These are phyloP conservation scores for Gallirallus australis DNA, from an alignment of 2,797 vertebrate species.

Conservation along the genomic window DNA sequence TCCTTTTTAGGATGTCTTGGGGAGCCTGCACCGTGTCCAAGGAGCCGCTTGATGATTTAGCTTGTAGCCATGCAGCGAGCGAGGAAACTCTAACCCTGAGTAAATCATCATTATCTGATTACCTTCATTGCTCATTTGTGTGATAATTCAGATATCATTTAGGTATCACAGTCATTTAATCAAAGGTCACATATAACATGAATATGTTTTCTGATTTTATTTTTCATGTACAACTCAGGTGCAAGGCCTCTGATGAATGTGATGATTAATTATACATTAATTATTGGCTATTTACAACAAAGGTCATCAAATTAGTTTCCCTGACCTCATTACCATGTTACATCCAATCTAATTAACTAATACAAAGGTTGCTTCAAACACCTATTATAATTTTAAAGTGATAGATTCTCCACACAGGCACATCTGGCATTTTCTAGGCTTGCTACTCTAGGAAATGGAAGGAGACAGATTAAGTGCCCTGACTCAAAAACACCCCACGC, in stretches of 20 bases:
- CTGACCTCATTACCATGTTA: constrained; percentile 35
- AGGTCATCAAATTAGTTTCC: constrained; percentile 48
- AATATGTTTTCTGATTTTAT: constrained; percentile 17
- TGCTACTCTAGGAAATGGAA: not conserved
- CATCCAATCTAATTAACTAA: constrained; percentile 37
- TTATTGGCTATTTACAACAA: constrained; percentile 50
- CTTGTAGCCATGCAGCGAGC: not conserved
- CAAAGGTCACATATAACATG: not conserved
- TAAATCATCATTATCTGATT: constrained; percentile 33
- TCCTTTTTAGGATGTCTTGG: not conserved
- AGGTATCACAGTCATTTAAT: constrained; percentile 10
- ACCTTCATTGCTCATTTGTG: not conserved
- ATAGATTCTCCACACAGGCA: not conserved
- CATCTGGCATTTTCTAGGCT: not conserved
- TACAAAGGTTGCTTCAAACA: not conserved
- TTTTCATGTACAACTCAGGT: not conserved
- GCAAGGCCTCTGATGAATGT: not conserved
- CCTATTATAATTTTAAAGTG: not conserved
- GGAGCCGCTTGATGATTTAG: not conserved
- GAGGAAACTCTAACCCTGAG: not conserved
- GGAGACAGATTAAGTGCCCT: not conserved
- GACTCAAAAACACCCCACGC: fast-evolving
- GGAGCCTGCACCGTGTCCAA: not conserved
- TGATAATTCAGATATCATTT: constrained; percentile 12
- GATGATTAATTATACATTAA: constrained; percentile 35